Evolutionary conservation across 2,888 invertebrate species (phyloP), one percentile per base, ranked within the genome.

Genomic region (Pycnomerus fuliginosus): DNA sequence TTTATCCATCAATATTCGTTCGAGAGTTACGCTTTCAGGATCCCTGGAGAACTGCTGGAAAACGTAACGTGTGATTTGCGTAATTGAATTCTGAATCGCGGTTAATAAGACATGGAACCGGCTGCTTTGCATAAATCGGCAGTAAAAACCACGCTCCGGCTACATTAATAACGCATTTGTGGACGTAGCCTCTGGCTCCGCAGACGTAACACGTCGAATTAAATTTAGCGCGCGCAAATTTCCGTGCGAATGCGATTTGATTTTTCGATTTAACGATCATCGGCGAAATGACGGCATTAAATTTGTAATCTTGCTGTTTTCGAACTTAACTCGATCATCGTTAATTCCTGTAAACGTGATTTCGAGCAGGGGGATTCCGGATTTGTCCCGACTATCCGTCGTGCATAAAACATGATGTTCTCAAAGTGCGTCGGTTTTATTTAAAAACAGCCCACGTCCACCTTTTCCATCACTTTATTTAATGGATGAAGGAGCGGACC

Each of bases 361-460:
- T 52, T 48, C 48, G 41, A 50, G 44, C 34, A 42, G 32, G 44
- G 38, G 46, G 41, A 52, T 55, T 44, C 45, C 40, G 57, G 55
- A 55, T 55, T 57, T 57, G 57, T 55, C 50, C 41, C 32, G 31
- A 25, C 43, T 32, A 50, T 44, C 46, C 50, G 53, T 35, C 34
- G 47, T 57, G 57, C 57, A 57, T 57, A 57, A 57, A 57, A 57
- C 55, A 57, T 57, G 43, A 46, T 44, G 47, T 46, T 44, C 33
- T 37, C 32, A 37, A 44, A 44, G 44, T 44, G 44, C 44, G 44
- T 39, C 44, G 27, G 35, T 39, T 42, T 42, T n/a, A n/a, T n/a
- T n/a, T 12, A 38, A 38, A 40, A 48, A 40, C 29, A 29, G 23
- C 20, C 30, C 47, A 44, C 48, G 48, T 44, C 27, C 28, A 22